These are phyloP conservation scores for Leptopilina clavipes DNA, from an alignment of 1,140 invertebrate species.

Conservation along the genomic window DNA sequence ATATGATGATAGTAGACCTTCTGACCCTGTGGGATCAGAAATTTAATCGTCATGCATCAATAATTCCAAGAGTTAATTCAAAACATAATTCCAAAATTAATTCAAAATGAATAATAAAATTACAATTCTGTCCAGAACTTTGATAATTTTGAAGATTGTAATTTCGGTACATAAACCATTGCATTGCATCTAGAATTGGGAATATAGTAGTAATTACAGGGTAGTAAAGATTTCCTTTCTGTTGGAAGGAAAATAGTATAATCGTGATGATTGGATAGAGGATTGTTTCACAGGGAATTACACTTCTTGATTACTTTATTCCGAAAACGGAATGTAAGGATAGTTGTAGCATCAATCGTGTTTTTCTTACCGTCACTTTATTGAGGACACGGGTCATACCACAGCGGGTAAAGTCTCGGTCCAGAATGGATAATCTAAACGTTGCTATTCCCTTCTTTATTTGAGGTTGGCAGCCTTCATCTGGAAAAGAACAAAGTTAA, in stretches of 20 bases:
- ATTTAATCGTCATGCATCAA: too few relatives aligned
- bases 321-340: constrained; percentile 26
- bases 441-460: constrained; percentile 70
- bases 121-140: too few relatives aligned
- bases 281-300: constrained; percentile 20
- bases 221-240: too few relatives aligned
- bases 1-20: constrained; percentile 79
- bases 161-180: too few relatives aligned
- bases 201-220: too few relatives aligned
- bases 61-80: too few relatives aligned
- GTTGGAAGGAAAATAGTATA: background rate
- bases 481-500: constrained; percentile 57
- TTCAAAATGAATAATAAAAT: too few relatives aligned
- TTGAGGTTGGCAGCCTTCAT: constrained; percentile 74
- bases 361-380: constrained; percentile 73
- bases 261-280: background rate
- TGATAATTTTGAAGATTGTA: too few relatives aligned
- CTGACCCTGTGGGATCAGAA: constrained; percentile 70
- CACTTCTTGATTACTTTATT: constrained; percentile 24
- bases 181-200: too few relatives aligned
- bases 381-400: constrained; percentile 76
- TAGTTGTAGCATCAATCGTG: constrained; percentile 26
- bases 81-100: too few relatives aligned
- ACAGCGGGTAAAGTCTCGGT: constrained; percentile 74
- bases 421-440: constrained; percentile 73